Conservation (phyloP, 2,113 vertebrate species). For the Microcebus ravelobensis region DNA sequence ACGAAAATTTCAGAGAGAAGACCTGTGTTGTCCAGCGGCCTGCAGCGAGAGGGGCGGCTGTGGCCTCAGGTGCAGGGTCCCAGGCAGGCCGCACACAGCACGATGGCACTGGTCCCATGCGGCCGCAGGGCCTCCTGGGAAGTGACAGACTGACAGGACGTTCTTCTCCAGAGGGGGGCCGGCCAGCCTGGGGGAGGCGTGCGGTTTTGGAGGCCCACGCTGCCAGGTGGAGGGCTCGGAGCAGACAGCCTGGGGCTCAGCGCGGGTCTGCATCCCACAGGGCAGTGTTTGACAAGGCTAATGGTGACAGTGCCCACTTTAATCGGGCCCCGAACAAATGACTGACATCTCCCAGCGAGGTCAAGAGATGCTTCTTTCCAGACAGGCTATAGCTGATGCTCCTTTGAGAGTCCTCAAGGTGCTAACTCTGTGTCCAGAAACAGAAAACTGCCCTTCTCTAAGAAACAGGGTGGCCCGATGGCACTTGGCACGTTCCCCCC, state of each 20-base stretch:
- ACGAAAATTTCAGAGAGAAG: not conserved
- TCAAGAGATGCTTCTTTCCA: not conserved
- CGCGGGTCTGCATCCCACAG: fast-evolving
- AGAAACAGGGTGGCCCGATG: not conserved
- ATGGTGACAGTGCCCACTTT: not conserved
- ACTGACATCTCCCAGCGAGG: not conserved
- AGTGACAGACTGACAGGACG: fast-evolving
- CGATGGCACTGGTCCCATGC: fast-evolving
- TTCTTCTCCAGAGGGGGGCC: not conserved
- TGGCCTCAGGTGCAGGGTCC: not conserved
- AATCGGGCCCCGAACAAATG: not conserved
- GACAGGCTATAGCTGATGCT: not conserved
- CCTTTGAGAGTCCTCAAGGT: slow-evolving; percentile 31
- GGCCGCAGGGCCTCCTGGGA: not conserved
- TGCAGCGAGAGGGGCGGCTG: not conserved
- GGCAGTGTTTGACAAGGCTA: not conserved
- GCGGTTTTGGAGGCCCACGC: not conserved
- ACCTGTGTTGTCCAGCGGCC: not conserved
- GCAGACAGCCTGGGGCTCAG: not conserved
- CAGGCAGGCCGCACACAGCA: fast-evolving
- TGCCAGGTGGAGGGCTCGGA: not conserved
- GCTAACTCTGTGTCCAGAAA: not conserved
- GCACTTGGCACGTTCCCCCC: not conserved
- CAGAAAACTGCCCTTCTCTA: not conserved
- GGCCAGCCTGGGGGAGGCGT: not conserved